Evolutionary conservation across 2,888 invertebrate species (phyloP).

Genomic region (Agrotis puta): DNA sequence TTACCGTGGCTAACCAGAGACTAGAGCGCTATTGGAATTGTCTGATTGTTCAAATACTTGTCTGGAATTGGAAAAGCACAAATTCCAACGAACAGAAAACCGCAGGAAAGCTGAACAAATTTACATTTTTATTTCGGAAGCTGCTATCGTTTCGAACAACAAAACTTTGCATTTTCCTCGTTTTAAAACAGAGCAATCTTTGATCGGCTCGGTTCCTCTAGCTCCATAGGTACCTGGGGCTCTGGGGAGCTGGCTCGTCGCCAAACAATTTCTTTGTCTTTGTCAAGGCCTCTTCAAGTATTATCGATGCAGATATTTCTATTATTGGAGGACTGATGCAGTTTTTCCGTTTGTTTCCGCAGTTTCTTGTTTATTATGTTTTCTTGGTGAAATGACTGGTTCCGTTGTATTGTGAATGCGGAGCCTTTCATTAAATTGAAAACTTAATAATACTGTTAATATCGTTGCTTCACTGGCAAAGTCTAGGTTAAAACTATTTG

Average conservation of each 20-base stretch:
- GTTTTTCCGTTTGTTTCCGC: slow-evolving; percentile 61
- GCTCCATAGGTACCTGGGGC: slow-evolving; percentile 73
- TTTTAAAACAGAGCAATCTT: slow-evolving; percentile 85
- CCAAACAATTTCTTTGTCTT: slow-evolving; percentile 88
- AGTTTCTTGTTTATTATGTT: slow-evolving; percentile 55
- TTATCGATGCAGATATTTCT: slow-evolving; percentile 82
- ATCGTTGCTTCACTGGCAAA: no score
- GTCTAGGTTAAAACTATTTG: no score
- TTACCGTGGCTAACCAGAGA: slow-evolving; percentile 69
- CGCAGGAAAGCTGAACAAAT: slow-evolving; percentile 80
- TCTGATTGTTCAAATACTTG: slow-evolving; percentile 77
- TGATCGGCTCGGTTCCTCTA: slow-evolving; percentile 81
- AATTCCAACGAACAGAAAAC: slow-evolving; percentile 70
- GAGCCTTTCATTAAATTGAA: not conserved
- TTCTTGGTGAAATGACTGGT: slow-evolving; percentile 10
- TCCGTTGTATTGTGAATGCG: not conserved
- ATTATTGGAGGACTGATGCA: slow-evolving; percentile 76
- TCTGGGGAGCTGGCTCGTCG: slow-evolving; percentile 75
- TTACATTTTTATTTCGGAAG: slow-evolving; percentile 85
- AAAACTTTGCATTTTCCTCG: slow-evolving; percentile 81
- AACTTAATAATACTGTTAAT: not conserved
- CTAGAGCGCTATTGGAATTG: slow-evolving; percentile 67
- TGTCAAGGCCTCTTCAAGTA: slow-evolving; percentile 80
- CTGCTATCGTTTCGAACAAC: slow-evolving; percentile 80
- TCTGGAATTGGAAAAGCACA: slow-evolving; percentile 78